phyloP scores from a whole-genome alignment of 2,888 invertebrate species.

The Macaria liturata region DNA sequence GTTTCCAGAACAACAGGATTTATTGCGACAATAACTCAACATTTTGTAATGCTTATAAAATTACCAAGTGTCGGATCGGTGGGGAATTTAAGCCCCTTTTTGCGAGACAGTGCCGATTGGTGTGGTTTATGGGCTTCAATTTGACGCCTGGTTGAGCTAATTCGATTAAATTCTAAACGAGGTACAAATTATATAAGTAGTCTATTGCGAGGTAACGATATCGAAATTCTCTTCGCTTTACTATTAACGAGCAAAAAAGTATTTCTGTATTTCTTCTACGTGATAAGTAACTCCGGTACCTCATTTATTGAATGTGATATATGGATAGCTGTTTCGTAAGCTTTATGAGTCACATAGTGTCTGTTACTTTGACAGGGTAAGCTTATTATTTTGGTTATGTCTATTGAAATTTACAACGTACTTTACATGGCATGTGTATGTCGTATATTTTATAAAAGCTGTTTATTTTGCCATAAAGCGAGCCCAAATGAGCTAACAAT shows the following conservation, averaged over 20 bases:
- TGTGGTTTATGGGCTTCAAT: conserved; percentile 21
- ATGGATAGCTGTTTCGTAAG: too few species aligned
- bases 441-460: conserved; percentile 17
- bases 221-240: neutral
- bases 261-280: too few species aligned
- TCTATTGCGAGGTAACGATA: conserved; percentile 1
- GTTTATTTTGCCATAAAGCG: conserved; percentile 27
- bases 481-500: conserved; percentile 41
- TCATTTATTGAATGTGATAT: too few species aligned
- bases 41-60: conserved; percentile 43
- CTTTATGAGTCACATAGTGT: too few species aligned
- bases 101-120: conserved; percentile 24
- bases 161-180: conserved; percentile 27
- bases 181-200: conserved; percentile 16
- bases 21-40: conserved; percentile 43
- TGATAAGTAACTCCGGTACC: too few species aligned
- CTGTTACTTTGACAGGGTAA: too few species aligned
- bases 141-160: conserved; percentile 27
- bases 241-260: neutral
- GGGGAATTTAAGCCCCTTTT: conserved; percentile 24
- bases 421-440: conserved; percentile 5
- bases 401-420: neutral
- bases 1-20: conserved; percentile 36
- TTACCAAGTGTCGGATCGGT: conserved; percentile 27
- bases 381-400: too few species aligned